Evolutionary conservation across 2,888 invertebrate species (phyloP), one percentile per base, ranked within the genome.

Genomic region (Tortricodes alternella): DNA sequence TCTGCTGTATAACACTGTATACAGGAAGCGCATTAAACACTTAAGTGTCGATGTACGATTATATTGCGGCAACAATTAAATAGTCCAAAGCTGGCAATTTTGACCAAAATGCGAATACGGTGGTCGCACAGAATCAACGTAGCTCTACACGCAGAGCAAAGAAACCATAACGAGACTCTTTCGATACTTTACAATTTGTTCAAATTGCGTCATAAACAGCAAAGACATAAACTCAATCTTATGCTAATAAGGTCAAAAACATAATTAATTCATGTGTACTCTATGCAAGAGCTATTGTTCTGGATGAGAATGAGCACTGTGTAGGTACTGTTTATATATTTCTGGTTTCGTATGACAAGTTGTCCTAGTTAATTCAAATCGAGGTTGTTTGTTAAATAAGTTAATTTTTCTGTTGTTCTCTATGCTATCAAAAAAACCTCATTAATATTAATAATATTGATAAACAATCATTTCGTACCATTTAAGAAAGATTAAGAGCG

Each of bases 171-270:
- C 46, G 48, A 37, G 58, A 49, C 56, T 23, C 23, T 52, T 50
- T 35, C 24, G 19, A 46, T 37, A 64, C 62, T 66, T 59, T 63
- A 65, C 44, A 49, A 62, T 50, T 37, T 62, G 61, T 27, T 61
- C 59, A 58, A 62, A 62, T 66, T 70, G 57, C 67, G 61, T 67
- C 68, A 70, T 66, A 61, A 56, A 48, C 41, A 19, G 32, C n/a
- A 34, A 11, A 34, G 8, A 6, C 34, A 21, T 8, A n/a, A n/a
- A 44, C 24, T 1, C 21, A 39, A 15, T n/a, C 8, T 48, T 34
- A n/a, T 44, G 37, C 35, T 43, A 56, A 29, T 49, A 44, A 43
- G 50, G 44, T 23, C 55, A 49, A 21, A 43, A 41, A 38, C 21
- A 18, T 29, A 43, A 43, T 13, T 16, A 16, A 18, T 8, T 29